These are phyloP conservation scores for Poliocrania exsul DNA, from an alignment of 2,797 vertebrate genomes.

Conservation along the genomic window DNA sequence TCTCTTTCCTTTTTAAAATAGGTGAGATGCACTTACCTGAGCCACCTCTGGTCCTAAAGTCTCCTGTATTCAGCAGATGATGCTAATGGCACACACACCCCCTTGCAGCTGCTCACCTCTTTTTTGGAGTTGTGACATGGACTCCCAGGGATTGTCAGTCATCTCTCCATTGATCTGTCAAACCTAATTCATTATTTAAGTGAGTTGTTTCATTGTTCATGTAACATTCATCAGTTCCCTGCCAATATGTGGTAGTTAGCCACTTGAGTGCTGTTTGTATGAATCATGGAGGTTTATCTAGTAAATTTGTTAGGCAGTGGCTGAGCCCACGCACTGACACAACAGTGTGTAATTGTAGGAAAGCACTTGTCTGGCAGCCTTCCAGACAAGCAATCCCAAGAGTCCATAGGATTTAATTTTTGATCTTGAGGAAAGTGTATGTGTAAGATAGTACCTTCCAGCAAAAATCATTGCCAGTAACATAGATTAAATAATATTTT, in stretches of 20 bases:
- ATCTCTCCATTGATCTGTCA: neutral
- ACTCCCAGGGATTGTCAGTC: neutral
- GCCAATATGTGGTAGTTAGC: slow-evolving; percentile 20
- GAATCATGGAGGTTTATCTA: slow-evolving; percentile 51
- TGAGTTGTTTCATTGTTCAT: neutral
- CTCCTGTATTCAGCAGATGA: neutral
- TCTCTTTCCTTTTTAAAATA: slow-evolving; percentile 4
- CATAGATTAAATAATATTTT: neutral
- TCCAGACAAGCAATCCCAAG: slow-evolving; percentile 44
- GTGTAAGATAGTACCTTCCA: slow-evolving; percentile 17
- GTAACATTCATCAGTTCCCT: neutral
- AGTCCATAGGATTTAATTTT: slow-evolving; percentile 55
- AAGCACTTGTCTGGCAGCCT: slow-evolving; percentile 36
- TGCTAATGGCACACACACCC: neutral
- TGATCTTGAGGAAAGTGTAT: slow-evolving; percentile 29
- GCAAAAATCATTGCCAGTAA: neutral
- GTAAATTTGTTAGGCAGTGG: slow-evolving; percentile 41
- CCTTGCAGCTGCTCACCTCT: neutral
- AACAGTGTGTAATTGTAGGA: slow-evolving; percentile 17
- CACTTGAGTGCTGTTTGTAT: slow-evolving; percentile 41
- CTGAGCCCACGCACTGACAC: slow-evolving; percentile 45
- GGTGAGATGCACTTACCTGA: neutral
- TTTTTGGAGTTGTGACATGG: neutral
- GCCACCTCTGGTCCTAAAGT: slow-evolving; percentile 17
- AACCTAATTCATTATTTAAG: slow-evolving; percentile 1